Evolutionary conservation across 2,113 vertebrate genomes (phyloP).

Genomic region (Anguilla rostrata): DNA sequence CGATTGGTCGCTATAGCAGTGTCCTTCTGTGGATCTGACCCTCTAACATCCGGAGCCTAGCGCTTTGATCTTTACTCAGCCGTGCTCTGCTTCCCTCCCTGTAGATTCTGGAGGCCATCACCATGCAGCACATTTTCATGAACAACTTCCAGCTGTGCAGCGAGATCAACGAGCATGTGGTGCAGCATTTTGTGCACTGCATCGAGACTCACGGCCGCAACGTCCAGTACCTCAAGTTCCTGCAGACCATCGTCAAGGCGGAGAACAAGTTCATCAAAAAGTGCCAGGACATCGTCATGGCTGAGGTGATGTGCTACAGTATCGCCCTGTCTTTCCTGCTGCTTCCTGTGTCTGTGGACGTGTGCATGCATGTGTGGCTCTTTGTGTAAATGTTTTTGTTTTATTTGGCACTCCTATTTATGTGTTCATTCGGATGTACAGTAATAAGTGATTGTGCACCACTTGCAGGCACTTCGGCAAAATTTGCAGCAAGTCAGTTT

Average conservation of each 20-base stretch:
- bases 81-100: neutral
- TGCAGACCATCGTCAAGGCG: slow-evolving; percentile 97
- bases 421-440: neutral
- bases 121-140: slow-evolving; percentile 99
- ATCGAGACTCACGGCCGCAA: slow-evolving; percentile 94
- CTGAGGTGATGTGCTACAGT: slow-evolving; percentile 75
- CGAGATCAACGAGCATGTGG: slow-evolving; percentile 92
- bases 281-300: slow-evolving; percentile 98
- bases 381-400: neutral
- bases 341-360: neutral
- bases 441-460: too few relatives aligned
- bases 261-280: slow-evolving; percentile 98
- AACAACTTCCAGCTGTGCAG: slow-evolving; percentile 98
- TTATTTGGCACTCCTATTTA: neutral
- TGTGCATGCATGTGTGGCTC: neutral
- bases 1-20: too few relatives aligned
- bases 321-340: neutral
- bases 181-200: slow-evolving; percentile 98
- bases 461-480: too few relatives aligned
- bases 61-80: too few relatives aligned
- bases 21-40: too few relatives aligned
- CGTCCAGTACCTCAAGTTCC: slow-evolving; percentile 95
- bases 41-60: too few relatives aligned
- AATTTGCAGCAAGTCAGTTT: too few relatives aligned
- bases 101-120: slow-evolving; percentile 92